phyloP scores from a whole-genome alignment of 2,113 vertebrate species.

The Xyrauchen texanus region DNA sequence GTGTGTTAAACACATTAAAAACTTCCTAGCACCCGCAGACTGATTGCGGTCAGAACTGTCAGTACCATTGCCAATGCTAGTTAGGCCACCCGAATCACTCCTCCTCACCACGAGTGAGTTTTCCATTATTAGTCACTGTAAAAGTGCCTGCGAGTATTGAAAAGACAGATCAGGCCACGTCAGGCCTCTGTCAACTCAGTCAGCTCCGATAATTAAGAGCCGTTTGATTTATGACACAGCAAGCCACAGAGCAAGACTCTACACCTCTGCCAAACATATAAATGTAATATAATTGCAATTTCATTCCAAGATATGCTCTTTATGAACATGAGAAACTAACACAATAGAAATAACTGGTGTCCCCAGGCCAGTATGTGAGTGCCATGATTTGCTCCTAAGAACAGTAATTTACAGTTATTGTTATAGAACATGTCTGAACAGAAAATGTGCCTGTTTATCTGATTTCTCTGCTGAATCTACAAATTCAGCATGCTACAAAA shows the following conservation, averaged over 20 bases:
- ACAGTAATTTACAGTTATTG: conserved; percentile 29
- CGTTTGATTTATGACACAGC: conserved; percentile 49
- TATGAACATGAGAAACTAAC: conserved; percentile 40
- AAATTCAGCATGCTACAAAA: background rate
- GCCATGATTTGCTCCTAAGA: conserved; percentile 36
- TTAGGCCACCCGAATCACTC: conserved; percentile 24
- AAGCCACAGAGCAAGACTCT: conserved; percentile 27
- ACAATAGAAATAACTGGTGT: conserved; percentile 33
- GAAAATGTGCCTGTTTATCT: conserved; percentile 4
- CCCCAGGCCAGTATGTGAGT: conserved; percentile 26
- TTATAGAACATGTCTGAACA: conserved; percentile 30
- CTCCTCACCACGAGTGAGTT: conserved; percentile 16
- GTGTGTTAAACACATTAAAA: conserved; percentile 52
- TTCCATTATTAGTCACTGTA: conserved; percentile 41
- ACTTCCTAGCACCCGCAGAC: conserved; percentile 36
- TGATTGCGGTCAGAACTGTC: conserved; percentile 38
- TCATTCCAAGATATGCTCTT: conserved; percentile 45
- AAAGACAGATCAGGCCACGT: conserved; percentile 38
- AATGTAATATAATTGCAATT: conserved; percentile 41
- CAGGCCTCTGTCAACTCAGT: conserved; percentile 28
- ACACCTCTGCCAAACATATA: conserved; percentile 28
- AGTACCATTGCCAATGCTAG: conserved; percentile 49
- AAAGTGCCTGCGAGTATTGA: conserved; percentile 15
- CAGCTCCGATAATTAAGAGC: conserved; percentile 27
- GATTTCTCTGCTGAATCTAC: background rate